Percentiles rank a stretch among this genome's conserved stretches.
Conservation (phyloP, 2,888 invertebrate genomes). For the Dorcus parallelipipedus region DNA sequence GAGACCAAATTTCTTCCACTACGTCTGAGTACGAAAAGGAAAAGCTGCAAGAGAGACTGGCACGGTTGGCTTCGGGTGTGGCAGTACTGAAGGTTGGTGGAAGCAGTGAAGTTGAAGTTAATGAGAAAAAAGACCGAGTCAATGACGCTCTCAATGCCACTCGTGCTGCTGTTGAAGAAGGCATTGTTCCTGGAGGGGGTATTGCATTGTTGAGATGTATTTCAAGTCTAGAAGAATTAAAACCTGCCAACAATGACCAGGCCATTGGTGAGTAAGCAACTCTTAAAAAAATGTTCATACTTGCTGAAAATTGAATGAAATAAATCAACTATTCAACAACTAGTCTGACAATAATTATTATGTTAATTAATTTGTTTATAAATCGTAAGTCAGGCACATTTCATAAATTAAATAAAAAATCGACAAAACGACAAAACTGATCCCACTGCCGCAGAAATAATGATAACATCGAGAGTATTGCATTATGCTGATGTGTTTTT, state of each 20-base stretch:
- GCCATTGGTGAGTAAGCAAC: constrained; percentile 38
- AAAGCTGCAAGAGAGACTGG: constrained; percentile 52
- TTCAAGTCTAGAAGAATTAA: constrained; percentile 39
- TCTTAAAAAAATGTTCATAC: no score
- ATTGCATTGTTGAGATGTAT: constrained; percentile 49
- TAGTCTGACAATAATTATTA: no score
- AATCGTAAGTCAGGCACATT: no score
- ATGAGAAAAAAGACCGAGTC: constrained; percentile 52
- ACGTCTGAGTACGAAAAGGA: constrained; percentile 53
- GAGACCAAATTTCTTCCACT: constrained; percentile 48
- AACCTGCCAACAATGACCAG: constrained; percentile 46
- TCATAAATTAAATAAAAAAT: no score
- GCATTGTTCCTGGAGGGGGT: constrained; percentile 53
- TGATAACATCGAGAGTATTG: no score
- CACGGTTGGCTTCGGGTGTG: constrained; percentile 51
- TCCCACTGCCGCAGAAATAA: no score
- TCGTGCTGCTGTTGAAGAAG: constrained; percentile 52
- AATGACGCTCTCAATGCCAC: constrained; percentile 53
- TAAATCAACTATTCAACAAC: no score
- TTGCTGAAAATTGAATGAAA: no score
- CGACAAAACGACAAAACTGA: no score
- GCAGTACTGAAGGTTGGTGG: constrained; percentile 52
- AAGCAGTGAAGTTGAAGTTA: constrained; percentile 52
- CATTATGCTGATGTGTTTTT: no score
- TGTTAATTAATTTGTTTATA: no score